phyloP scores from a whole-genome alignment of 2,113 vertebrate genomes.

The Protobothrops flavoviridis region DNA sequence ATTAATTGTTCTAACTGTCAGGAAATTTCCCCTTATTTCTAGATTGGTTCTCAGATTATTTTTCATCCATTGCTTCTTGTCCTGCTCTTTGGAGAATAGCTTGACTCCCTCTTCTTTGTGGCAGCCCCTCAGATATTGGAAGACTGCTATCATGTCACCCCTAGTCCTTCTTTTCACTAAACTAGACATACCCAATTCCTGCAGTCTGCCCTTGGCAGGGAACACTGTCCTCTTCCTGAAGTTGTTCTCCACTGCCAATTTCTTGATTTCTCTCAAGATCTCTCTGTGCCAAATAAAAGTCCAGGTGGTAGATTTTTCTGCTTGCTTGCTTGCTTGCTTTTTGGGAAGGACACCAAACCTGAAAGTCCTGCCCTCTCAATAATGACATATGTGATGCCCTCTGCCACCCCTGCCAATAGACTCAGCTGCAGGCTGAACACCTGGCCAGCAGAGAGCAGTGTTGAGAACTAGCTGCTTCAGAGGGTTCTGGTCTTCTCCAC shows the following conservation, averaged over 20 bases:
- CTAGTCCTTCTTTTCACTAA: no score
- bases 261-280: no score
- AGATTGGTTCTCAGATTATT: no score
- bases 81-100: no score
- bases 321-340: no score
- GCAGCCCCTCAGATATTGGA: no score
- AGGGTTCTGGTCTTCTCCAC: slow-evolving; percentile 13
- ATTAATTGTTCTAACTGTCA: no score
- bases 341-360: not conserved
- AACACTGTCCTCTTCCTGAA: not conserved
- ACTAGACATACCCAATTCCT: no score
- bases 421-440: not conserved
- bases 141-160: no score
- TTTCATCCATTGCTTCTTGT: no score
- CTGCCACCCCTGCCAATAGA: not conserved
- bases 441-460: slow-evolving; percentile 67
- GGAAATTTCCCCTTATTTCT: no score
- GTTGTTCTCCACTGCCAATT: not conserved
- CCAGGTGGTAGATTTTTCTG: not conserved
- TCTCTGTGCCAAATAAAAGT: not conserved
- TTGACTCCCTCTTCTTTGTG: no score
- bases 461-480: slow-evolving; percentile 45
- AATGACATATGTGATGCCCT: not conserved
- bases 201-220: not conserved
- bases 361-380: not conserved